These are phyloP conservation scores for Myoxocephalus aenaeus DNA, from an alignment of 2,797 vertebrate species.

Conservation along the genomic window DNA sequence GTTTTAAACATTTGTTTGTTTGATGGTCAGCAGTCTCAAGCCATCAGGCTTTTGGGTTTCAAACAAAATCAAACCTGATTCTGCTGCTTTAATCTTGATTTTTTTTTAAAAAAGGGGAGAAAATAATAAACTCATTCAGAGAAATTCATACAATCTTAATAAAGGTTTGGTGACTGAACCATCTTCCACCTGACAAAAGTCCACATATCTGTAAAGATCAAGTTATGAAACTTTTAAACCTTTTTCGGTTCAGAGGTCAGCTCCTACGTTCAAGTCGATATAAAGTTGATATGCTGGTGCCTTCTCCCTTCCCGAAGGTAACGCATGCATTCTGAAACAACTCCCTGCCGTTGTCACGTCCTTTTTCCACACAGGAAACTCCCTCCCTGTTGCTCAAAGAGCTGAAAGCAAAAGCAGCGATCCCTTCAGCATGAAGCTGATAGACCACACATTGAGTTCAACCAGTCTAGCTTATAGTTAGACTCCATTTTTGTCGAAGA, in stretches of 20 bases:
- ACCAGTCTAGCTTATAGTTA: neutral
- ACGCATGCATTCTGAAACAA: neutral
- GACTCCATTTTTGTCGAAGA: neutral
- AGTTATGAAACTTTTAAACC: neutral
- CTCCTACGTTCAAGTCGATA: neutral
- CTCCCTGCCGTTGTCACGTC: conserved; percentile 20
- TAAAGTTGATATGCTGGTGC: neutral
- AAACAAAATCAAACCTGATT: neutral
- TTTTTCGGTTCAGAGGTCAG: conserved; percentile 1
- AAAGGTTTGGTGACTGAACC: neutral
- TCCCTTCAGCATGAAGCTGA: neutral
- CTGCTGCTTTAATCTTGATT: neutral
- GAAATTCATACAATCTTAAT: neutral
- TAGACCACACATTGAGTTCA: neutral
- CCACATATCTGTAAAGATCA: neutral
- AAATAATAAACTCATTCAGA: neutral
- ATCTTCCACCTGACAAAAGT: neutral
- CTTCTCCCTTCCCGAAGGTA: neutral
- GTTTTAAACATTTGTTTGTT: neutral
- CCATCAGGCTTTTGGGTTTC: neutral
- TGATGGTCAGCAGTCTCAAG: neutral
- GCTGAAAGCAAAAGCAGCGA: conserved; percentile 5
- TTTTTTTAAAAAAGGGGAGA: neutral
- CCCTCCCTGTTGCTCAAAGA: neutral
- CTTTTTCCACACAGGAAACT: conserved; percentile 54